Conservation (phyloP, 2,888 invertebrate genomes). For the Drosophila parthenogenetica region DNA sequence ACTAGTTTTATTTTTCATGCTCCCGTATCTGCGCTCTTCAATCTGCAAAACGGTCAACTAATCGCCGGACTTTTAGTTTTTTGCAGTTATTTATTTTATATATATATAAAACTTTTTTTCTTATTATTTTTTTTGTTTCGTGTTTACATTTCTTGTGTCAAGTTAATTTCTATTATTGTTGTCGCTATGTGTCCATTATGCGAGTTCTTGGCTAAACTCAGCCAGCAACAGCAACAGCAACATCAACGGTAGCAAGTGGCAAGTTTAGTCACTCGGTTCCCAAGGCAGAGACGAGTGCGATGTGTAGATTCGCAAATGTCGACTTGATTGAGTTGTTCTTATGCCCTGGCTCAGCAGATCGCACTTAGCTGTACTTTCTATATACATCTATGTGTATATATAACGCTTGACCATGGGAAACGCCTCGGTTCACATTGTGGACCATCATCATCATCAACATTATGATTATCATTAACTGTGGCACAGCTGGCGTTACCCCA, state of each 20-base stretch:
- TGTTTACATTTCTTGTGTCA: constrained; percentile 33
- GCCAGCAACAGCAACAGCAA: constrained; percentile 58
- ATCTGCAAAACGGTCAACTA: constrained; percentile 67
- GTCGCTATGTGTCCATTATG: constrained; percentile 48
- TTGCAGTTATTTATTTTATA: neutral
- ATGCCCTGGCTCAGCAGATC: constrained; percentile 66
- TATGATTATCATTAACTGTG: constrained; percentile 42
- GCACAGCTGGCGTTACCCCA: constrained; percentile 21
- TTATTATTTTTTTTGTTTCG: constrained; percentile 8
- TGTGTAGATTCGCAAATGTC: constrained; percentile 56
- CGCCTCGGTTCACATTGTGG: constrained; percentile 46
- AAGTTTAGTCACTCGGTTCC: constrained; percentile 68
- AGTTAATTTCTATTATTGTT: constrained; percentile 73
- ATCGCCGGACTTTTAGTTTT: constrained; percentile 48
- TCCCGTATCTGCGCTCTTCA: constrained; percentile 37
- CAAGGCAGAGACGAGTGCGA: constrained; percentile 37
- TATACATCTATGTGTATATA: constrained; percentile 31
- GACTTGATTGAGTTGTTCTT: constrained; percentile 79
- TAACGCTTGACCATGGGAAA: constrained; percentile 71
- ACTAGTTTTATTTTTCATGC: neutral
- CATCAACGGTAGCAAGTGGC: constrained; percentile 29
- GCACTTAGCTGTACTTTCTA: constrained; percentile 70
- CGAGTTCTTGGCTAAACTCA: constrained; percentile 44
- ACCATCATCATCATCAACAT: constrained; percentile 32
- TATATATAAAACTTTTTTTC: constrained; percentile 17